These are phyloP conservation scores for Philhelius pedissequus DNA, from an alignment of 2,888 invertebrate species.

Conservation along the genomic window DNA sequence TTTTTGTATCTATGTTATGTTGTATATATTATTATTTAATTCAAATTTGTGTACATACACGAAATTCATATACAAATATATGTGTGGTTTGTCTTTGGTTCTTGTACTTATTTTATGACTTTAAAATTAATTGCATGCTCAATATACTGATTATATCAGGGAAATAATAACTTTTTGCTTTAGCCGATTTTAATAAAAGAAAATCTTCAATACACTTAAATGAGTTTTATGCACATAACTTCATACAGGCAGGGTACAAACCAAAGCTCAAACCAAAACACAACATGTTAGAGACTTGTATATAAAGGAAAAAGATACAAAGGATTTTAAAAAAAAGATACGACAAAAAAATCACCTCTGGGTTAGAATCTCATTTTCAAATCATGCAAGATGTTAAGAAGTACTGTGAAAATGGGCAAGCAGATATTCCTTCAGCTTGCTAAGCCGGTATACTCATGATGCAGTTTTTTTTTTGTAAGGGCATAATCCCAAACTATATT, in stretches of 20 bases:
- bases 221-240: not conserved
- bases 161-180: too few relatives aligned
- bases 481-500: not conserved
- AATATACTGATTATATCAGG: too few relatives aligned
- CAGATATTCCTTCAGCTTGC: conserved; percentile 1
- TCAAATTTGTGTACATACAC: too few relatives aligned
- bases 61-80: too few relatives aligned
- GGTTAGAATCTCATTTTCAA: conserved; percentile 45
- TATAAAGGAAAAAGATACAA: not conserved
- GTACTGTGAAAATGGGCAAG: conserved; percentile 11
- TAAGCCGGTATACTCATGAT: not conserved
- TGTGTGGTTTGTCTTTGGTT: too few relatives aligned
- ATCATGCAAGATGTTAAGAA: conserved; percentile 29
- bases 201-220: conserved; percentile 6
- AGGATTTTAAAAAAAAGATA: not conserved
- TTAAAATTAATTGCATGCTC: too few relatives aligned
- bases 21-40: too few relatives aligned
- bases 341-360: not conserved
- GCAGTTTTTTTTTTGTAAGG: not conserved
- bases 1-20: too few relatives aligned
- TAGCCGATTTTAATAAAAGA: not conserved
- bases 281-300: not conserved
- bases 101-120: too few relatives aligned
- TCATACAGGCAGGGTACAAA: not conserved
- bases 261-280: not conserved